Base-by-base conservation (phyloP, 2,888 invertebrate genomes). In the Drosophila kambysellisi region DNA sequence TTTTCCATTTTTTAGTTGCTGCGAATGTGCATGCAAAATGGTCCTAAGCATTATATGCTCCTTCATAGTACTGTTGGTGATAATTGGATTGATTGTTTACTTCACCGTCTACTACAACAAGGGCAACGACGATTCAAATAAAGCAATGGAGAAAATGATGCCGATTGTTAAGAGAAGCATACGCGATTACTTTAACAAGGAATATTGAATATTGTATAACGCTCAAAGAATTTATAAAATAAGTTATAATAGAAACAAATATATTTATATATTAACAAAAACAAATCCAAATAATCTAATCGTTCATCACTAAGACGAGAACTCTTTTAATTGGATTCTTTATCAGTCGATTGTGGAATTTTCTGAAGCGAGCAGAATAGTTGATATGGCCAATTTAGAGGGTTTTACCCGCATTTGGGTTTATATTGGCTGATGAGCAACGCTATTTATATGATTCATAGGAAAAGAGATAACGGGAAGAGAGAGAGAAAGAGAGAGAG, bases 41-140 rank as follows among this genome's bases (percentile, higher is more conserved):
- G 43, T 92, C 0, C 12, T 90, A 62, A 85, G 91, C 69, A 77
- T 91, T 9, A 54, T 92, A 6, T 91, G 87, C 64, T 89, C 90
- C 0, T 43, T 75, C 11, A 32, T 92, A 0, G 74, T 90, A 9
- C 32, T 92, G 8, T 6, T 85, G 17, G 78, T 92, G 43, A 68
- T 92, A 8, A 92, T 92, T 53, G 92, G 91, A 17, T 20, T 92
- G 41, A 92, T 92, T 61, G 89, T 92, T 6, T 92, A 92, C 83
- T 92, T 92, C 72, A 83, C 89, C 0, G 90, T 90, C 2, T 92
- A 72, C 68, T 80, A 89, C 53, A 70, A 91, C 71, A 92, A 92
- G 75, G 83, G 88, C 39, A 87, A 71, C 12, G 72, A 66, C 2
- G 51, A 83, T n/a, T 35, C 63, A 8, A 59, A 58, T 39, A 73